phyloP scores from a whole-genome alignment of 2,888 invertebrate species.

The Sinopyrophorus schimmeli region DNA sequence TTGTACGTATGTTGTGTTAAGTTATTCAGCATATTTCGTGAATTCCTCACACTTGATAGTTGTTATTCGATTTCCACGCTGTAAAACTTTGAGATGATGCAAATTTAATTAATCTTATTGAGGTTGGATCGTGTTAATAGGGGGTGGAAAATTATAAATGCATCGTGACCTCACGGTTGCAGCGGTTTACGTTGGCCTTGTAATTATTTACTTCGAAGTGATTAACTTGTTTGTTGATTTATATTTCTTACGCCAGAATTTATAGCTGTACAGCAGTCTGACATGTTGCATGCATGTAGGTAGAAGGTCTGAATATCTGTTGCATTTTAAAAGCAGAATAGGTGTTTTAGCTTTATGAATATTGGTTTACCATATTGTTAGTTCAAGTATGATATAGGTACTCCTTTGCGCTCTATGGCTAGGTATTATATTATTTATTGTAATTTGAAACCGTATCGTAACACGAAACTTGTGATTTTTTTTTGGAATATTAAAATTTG shows the following conservation, averaged over 20 bases:
- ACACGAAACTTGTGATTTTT: no score
- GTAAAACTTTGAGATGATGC: no score
- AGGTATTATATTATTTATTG: no score
- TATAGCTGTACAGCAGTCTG: slow-evolving; percentile 51
- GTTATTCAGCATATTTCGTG: no score
- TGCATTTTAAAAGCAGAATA: slow-evolving; percentile 55
- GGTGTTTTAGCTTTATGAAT: slow-evolving; percentile 28
- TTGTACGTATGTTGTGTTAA: no score
- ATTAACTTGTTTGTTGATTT: slow-evolving; percentile 58
- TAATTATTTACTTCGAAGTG: slow-evolving; percentile 57
- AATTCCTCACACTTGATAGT: no score
- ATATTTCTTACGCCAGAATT: slow-evolving; percentile 53
- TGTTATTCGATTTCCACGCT: no score
- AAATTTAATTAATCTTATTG: background rate
- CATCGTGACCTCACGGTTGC: slow-evolving; percentile 39
- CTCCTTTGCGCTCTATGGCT: no score
- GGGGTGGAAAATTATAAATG: slow-evolving; percentile 34
- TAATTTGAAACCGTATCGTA: no score
- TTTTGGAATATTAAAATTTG: no score
- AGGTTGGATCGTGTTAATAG: slow-evolving; percentile 20
- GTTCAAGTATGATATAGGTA: no score
- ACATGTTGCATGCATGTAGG: slow-evolving; percentile 56
- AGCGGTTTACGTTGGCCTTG: slow-evolving; percentile 50
- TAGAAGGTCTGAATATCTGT: slow-evolving; percentile 53
- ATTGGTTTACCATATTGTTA: no score